Percentiles rank a stretch among this genome's conserved stretches.
These are phyloP conservation scores for Ectobius pallidus DNA, from an alignment of 2,888 invertebrate genomes.

Conservation along the genomic window DNA sequence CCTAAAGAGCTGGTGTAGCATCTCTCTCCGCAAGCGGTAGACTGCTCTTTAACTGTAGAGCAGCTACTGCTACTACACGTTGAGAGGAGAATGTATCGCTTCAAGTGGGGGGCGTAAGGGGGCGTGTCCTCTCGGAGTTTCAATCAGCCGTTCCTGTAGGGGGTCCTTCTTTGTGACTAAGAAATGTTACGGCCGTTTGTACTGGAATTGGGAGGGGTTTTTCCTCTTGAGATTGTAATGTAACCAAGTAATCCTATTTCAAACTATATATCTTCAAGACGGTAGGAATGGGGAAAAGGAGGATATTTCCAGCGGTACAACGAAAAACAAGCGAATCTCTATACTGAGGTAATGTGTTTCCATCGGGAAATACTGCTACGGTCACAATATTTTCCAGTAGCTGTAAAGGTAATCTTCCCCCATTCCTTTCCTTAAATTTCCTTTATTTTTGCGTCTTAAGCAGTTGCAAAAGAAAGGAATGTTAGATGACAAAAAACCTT, in stretches of 20 bases:
- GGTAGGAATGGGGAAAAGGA: no score
- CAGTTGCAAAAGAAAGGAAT: background rate
- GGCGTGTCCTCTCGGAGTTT: constrained; percentile 28
- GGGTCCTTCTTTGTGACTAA: constrained; percentile 34
- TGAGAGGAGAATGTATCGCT: no score
- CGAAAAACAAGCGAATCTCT: constrained; percentile 23
- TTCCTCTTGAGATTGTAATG: constrained; percentile 34
- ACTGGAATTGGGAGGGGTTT: constrained; percentile 14
- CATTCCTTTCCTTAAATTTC: background rate
- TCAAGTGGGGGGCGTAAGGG: background rate
- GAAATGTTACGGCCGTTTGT: constrained; percentile 34
- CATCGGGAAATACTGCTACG: background rate
- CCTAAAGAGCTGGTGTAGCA: no score
- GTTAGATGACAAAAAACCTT: constrained; percentile 14
- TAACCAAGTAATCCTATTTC: constrained; percentile 36
- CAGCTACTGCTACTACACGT: no score
- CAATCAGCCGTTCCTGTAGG: constrained; percentile 29
- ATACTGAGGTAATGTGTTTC: constrained; percentile 2
- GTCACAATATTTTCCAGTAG: background rate
- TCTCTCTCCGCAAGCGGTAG: no score
- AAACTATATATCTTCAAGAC: constrained; percentile 29
- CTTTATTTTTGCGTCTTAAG: constrained; percentile 5
- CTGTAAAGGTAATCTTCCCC: background rate
- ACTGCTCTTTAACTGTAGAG: no score
- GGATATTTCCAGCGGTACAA: background rate